phyloP scores from a whole-genome alignment of 2,113 vertebrate species.

The Barbus barbus region DNA sequence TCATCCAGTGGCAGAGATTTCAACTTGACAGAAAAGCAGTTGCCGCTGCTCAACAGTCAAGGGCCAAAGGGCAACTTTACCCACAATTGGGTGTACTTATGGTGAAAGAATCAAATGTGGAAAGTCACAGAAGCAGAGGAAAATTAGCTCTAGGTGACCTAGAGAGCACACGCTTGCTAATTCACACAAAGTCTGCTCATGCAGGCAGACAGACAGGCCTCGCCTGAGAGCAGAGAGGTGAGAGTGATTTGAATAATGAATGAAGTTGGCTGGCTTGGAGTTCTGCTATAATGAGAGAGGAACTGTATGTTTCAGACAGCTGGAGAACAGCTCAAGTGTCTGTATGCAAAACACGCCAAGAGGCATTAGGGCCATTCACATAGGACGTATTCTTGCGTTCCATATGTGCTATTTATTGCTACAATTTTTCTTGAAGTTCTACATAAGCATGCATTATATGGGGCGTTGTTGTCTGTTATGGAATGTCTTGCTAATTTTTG shows the following conservation, averaged over 20 bases:
- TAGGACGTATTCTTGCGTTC: background rate
- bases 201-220: slow-evolving; percentile 21
- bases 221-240: slow-evolving; percentile 18
- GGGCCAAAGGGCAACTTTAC: slow-evolving; percentile 15
- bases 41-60: background rate
- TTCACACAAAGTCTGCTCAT: background rate
- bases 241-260: slow-evolving; percentile 50
- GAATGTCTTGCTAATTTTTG: background rate
- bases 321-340: slow-evolving; percentile 39
- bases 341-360: slow-evolving; percentile 12
- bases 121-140: background rate
- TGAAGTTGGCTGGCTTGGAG: slow-evolving; percentile 25
- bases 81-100: background rate
- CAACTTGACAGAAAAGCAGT: slow-evolving; percentile 1
- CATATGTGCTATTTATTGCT: background rate
- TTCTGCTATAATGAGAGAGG: slow-evolving; percentile 24
- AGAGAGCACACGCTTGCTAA: slow-evolving; percentile 12
- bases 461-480: background rate
- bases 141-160: slow-evolving; percentile 21
- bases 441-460: background rate
- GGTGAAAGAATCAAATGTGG: background rate
- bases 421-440: background rate
- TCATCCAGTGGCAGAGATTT: slow-evolving; percentile 4
- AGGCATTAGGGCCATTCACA: background rate
- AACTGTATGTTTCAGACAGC: slow-evolving; percentile 15